Percentiles rank a stretch among this genome's conserved stretches.
These are phyloP conservation scores for Onychomys torridus DNA, from an alignment of 2,797 vertebrate species.

Conservation along the genomic window DNA sequence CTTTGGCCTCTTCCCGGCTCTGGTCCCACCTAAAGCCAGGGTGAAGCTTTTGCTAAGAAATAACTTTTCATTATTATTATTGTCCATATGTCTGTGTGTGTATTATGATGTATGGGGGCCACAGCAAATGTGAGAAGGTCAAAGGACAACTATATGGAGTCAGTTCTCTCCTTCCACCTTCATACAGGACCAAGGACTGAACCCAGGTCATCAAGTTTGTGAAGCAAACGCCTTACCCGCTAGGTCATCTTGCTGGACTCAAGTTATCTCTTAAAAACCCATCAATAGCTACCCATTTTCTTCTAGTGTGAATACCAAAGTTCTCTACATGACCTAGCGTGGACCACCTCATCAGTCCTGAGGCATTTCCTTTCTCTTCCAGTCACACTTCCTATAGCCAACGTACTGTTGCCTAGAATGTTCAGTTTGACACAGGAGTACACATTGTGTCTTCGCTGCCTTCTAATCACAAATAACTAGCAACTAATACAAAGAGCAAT, in stretches of 20 bases:
- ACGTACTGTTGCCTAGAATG: neutral
- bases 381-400: neutral
- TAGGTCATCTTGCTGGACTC: neutral
- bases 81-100: too few species aligned
- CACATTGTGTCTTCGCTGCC: neutral
- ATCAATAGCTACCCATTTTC: neutral
- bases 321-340: neutral
- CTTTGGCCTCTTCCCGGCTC: neutral
- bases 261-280: neutral
- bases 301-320: neutral
- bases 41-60: neutral
- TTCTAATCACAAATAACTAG: neutral
- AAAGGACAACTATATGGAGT: neutral
- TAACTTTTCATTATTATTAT: neutral
- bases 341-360: fast-evolving
- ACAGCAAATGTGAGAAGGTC: neutral
- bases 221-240: neutral
- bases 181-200: neutral
- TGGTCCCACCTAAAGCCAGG: neutral
- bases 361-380: too few species aligned
- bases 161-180: neutral
- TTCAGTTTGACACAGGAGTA: neutral
- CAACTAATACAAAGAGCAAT: neutral
- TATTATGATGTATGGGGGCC: too few species aligned
- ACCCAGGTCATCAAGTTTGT: neutral